A percentile compares a stretch with the other conserved stretches of the same genome.
Evolutionary conservation across 1,140 invertebrate species (phyloP).

Genomic region (Muscidifurax raptorellus): DNA sequence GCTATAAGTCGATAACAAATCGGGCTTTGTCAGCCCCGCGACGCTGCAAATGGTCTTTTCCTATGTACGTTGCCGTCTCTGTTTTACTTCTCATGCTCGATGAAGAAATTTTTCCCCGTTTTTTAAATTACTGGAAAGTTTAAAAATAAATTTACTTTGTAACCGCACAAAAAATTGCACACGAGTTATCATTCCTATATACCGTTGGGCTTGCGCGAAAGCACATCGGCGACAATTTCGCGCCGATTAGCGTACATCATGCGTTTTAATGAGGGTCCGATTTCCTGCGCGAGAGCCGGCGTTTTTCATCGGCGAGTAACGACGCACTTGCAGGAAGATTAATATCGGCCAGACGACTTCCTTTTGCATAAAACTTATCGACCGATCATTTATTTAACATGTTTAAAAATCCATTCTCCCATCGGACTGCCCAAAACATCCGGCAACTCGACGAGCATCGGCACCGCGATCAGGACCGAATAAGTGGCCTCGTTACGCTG

Average conservation of each 20-base stretch:
- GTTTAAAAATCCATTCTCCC: too few relatives aligned
- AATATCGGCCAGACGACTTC: constrained; percentile 1
- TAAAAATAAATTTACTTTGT: not conserved
- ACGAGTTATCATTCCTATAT: not conserved
- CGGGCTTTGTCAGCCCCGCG: constrained; percentile 70
- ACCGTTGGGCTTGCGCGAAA: not conserved
- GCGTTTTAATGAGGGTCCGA: constrained; percentile 48
- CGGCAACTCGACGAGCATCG: not conserved
- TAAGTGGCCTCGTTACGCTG: constrained; percentile 27
- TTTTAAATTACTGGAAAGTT: not conserved
- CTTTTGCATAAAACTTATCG: too few relatives aligned
- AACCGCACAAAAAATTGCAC: too few relatives aligned
- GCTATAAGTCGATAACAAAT: constrained; percentile 76
- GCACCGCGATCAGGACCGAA: not conserved
- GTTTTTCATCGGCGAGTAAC: constrained; percentile 27
- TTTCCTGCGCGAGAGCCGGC: constrained; percentile 20
- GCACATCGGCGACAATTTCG: not conserved
- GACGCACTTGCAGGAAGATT: constrained; percentile 11
- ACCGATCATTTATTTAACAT: too few relatives aligned
- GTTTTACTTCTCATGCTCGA: constrained; percentile 6
- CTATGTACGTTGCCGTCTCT: constrained; percentile 28
- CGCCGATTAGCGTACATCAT: constrained; percentile 43
- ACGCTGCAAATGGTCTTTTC: constrained; percentile 64
- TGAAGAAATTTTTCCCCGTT: constrained; percentile 26
- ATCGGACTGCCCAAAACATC: not conserved